A percentile compares a stretch with the other conserved stretches of the same genome.
Evolutionary conservation across 2,797 vertebrate genomes (phyloP).

Genomic region (Melanotaenia boesemani): DNA sequence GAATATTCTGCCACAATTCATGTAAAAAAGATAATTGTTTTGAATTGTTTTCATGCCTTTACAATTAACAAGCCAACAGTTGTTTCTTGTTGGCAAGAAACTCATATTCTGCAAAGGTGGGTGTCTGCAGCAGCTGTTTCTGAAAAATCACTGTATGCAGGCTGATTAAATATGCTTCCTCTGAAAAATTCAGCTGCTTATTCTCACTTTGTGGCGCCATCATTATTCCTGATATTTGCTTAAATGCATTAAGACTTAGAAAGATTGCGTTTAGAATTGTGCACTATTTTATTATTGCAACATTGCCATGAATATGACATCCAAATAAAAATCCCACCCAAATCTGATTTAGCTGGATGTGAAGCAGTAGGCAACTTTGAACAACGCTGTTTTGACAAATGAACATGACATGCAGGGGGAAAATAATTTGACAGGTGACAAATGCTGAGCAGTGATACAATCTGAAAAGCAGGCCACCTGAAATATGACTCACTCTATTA

Average conservation of each 20-base stretch:
- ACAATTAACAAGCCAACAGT: constrained; percentile 37
- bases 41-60: constrained; percentile 29
- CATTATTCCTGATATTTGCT: constrained; percentile 65
- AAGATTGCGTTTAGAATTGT: constrained; percentile 72
- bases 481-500: constrained; percentile 90
- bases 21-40: constrained; percentile 59
- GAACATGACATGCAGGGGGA: constrained; percentile 83
- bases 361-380: constrained; percentile 80
- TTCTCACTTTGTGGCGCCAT: constrained; percentile 54
- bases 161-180: constrained; percentile 58
- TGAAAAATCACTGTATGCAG: constrained; percentile 35
- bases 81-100: constrained; percentile 47
- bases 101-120: constrained; percentile 37
- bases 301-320: constrained; percentile 83
- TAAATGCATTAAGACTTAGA: constrained; percentile 69
- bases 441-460: constrained; percentile 88
- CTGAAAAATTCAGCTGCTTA: constrained; percentile 56
- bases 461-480: constrained; percentile 87
- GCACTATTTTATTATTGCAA: constrained; percentile 77
- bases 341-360: constrained; percentile 83
- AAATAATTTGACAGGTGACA: constrained; percentile 91
- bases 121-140: constrained; percentile 53
- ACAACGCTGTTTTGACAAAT: constrained; percentile 86
- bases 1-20: constrained; percentile 60
- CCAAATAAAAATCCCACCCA: constrained; percentile 76